Conservation (phyloP, 2,113 vertebrate species). For the Siniperca knerii region DNA sequence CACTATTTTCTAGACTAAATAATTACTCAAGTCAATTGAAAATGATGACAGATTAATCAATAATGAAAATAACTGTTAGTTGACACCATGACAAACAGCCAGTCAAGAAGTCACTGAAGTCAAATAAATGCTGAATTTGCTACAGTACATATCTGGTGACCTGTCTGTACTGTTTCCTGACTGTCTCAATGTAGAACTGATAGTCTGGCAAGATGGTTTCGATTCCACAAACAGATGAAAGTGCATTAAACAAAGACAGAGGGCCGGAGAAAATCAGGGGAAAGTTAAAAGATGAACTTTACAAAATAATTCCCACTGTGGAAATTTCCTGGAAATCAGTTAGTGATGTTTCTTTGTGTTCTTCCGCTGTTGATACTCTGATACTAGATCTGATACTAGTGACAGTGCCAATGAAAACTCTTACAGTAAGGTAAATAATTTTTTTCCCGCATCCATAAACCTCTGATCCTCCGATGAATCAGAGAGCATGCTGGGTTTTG, state of each 20-base stretch:
- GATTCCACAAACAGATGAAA: constrained; percentile 22
- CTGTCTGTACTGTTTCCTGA: not conserved
- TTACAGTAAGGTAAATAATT: constrained; percentile 3
- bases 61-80: not conserved
- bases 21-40: not conserved
- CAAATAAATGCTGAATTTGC: not conserved
- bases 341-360: not conserved
- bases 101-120: not conserved
- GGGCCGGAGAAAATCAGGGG: not conserved
- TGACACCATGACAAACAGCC: not conserved
- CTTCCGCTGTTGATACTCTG: constrained; percentile 1
- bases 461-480: not conserved
- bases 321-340: not conserved
- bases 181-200: constrained; percentile 2
- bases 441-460: not conserved
- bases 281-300: not conserved
- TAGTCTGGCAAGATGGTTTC: constrained; percentile 22
- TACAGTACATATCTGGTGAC: not conserved
- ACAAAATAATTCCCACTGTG: not conserved
- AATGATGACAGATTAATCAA: not conserved
- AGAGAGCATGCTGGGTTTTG: constrained; percentile 39
- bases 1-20: not conserved
- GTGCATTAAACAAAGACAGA: not conserved
- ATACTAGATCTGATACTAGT: not conserved
- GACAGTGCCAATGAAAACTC: not conserved